phyloP scores from a whole-genome alignment of 2,888 invertebrate genomes.

The Agrotis clavis region DNA sequence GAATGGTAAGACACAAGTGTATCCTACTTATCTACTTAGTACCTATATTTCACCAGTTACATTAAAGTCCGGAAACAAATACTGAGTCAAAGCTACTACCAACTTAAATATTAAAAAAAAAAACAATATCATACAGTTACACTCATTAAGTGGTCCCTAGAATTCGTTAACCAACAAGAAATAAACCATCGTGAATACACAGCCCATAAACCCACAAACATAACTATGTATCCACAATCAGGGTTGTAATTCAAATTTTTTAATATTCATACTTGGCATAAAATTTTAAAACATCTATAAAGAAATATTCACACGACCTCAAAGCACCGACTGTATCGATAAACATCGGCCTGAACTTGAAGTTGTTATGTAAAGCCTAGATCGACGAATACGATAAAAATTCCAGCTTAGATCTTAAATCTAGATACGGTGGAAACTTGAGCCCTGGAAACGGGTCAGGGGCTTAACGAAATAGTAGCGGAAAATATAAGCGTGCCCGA shows the following conservation, averaged over 20 bases:
- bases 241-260: slow-evolving; percentile 51
- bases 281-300: slow-evolving; percentile 57
- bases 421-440: slow-evolving; percentile 81
- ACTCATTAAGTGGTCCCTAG: background rate
- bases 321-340: slow-evolving; percentile 70
- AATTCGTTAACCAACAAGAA: slow-evolving; percentile 11
- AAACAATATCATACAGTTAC: background rate
- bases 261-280: slow-evolving; percentile 61
- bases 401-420: slow-evolving; percentile 80
- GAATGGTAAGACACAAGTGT: too few relatives aligned
- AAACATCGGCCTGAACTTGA: slow-evolving; percentile 79
- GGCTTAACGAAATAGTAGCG: slow-evolving; percentile 70
- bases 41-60: too few relatives aligned
- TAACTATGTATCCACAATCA: slow-evolving; percentile 47
- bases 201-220: slow-evolving; percentile 31
- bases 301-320: slow-evolving; percentile 63
- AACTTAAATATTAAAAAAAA: background rate
- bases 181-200: slow-evolving; percentile 1
- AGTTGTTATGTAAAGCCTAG: slow-evolving; percentile 77
- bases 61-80: too few relatives aligned
- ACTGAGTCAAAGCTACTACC: too few relatives aligned
- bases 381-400: slow-evolving; percentile 77
- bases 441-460: slow-evolving; percentile 82
- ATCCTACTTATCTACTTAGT: too few relatives aligned
- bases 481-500: slow-evolving; percentile 60